Evolutionary conservation across 2,113 vertebrate species (phyloP).

Genomic region (Propithecus coquereli): DNA sequence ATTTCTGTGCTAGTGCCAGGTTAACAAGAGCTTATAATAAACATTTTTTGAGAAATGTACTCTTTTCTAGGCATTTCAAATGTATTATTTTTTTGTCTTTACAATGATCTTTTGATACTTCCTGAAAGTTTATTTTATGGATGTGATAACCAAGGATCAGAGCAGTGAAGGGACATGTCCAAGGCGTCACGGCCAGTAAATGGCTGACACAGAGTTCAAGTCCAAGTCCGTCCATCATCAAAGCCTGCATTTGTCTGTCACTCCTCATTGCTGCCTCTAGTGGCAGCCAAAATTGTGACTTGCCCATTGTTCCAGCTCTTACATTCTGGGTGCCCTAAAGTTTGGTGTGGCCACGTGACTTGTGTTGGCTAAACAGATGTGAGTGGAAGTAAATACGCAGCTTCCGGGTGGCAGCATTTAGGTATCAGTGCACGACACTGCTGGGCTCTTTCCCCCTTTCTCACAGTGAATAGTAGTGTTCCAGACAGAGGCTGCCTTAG

Average conservation of each 20-base stretch:
- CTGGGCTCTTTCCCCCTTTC: not conserved
- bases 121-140: not conserved
- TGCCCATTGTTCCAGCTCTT: not conserved
- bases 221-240: not conserved
- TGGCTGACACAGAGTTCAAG: not conserved
- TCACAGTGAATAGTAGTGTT: not conserved
- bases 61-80: not conserved
- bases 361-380: not conserved
- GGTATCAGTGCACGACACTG: no score
- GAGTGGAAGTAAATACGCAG: not conserved
- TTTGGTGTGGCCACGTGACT: not conserved
- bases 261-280: not conserved
- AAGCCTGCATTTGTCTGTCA: not conserved
- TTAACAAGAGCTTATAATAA: not conserved
- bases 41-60: not conserved
- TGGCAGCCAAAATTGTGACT: not conserved
- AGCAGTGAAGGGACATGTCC: not conserved
- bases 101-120: not conserved
- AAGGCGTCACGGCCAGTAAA: not conserved
- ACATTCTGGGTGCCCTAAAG: not conserved
- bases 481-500: not conserved
- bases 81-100: not conserved
- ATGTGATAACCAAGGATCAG: not conserved
- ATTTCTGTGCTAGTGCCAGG: not conserved
- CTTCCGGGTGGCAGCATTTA: not conserved